These are phyloP conservation scores for Pogonophryne albipinna DNA, from an alignment of 2,797 vertebrate species.

Conservation along the genomic window DNA sequence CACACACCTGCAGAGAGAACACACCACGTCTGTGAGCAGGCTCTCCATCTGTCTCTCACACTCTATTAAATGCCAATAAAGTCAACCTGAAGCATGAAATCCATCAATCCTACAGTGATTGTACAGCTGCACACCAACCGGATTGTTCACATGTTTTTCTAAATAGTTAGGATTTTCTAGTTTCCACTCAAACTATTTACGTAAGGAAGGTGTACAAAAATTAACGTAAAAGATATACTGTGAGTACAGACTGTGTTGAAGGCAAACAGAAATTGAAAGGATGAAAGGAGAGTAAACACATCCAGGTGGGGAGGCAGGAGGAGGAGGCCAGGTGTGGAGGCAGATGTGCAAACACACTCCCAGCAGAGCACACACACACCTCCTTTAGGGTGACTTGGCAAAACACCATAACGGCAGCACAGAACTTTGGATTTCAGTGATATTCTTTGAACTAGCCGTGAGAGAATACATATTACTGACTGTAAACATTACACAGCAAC, in stretches of 20 bases:
- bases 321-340: conserved; percentile 38
- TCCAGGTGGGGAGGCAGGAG: conserved; percentile 28
- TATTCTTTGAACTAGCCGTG: neutral
- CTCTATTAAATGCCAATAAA: neutral
- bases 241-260: neutral
- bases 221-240: neutral
- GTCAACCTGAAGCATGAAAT: neutral
- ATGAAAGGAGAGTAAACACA: neutral
- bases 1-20: conserved; percentile 86
- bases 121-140: neutral
- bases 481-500: neutral
- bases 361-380: neutral
- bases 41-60: neutral
- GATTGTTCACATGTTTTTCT: neutral
- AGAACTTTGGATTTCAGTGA: neutral
- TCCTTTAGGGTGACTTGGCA: conserved; percentile 30
- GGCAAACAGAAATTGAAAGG: neutral
- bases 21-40: neutral
- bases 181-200: neutral
- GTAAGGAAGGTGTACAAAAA: neutral
- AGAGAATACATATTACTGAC: neutral
- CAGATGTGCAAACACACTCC: conserved; percentile 26
- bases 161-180: neutral
- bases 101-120: neutral
- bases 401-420: conserved; percentile 12